Evolutionary conservation across 1,140 invertebrate species (phyloP), one percentile per base, ranked within the genome.

Genomic region (Drosophila punjabiensis): DNA sequence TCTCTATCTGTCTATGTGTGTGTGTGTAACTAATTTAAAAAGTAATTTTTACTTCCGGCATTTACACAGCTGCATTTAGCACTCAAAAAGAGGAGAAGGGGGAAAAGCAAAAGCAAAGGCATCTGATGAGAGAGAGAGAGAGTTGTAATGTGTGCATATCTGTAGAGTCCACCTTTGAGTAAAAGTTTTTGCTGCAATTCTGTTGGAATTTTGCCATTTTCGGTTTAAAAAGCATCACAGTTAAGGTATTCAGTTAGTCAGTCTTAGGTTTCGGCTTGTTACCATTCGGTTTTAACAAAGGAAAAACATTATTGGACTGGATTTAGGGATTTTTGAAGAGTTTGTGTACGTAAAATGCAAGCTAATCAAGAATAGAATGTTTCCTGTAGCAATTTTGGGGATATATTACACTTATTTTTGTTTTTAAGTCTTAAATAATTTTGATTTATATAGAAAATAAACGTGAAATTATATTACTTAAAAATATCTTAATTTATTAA

Each of bases 41-140:
- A 89, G 85, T 89, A 89, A 89, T 89, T 89, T 76, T 85, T 85
- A 85, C 85, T 89, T 89, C 85, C 85, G 85, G 85, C 81, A 85
- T 89, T 89, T 89, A 81, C 81, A 85, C 85, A 89, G 85, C 86
- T 89, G 86, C 75, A 89, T 69, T 82, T 66, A 79, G 66, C 45
- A 62, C 73, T 56, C 50, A 32, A 37, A 18, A 39, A 59, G 55
- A 11, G 18, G 0, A 3, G 3, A 3, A 37, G 7, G 14, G 20
- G 3, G 14, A 48, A 24, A 24, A 20, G 20, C 13, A 28, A 35
- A 14, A 20, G 50, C 32, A 39, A 35, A 30, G 5, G 14, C 8
- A 63, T 28, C 28, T n/a, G 50, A 53, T 53, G 50, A n/a, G 45
- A 48, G 28, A 58, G 20, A 16, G 14, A 58, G 20, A 16, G 14